These are phyloP conservation scores for Lepus americanus DNA, from an alignment of 2,113 vertebrate genomes.

Conservation along the genomic window DNA sequence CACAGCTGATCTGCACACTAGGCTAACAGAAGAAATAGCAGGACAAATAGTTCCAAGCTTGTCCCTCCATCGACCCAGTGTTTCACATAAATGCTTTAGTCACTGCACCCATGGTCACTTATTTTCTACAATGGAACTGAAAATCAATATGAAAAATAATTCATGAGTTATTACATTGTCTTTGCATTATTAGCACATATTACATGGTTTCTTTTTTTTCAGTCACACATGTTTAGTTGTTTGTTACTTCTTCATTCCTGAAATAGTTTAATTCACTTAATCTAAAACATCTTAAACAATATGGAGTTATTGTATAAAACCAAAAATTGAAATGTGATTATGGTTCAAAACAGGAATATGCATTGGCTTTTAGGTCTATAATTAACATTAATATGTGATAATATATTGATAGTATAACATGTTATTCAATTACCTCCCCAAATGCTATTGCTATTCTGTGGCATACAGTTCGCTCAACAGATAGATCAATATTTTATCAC, in stretches of 20 bases:
- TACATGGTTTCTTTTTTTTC: background rate
- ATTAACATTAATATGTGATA: background rate
- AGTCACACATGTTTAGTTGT: background rate
- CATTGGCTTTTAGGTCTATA: background rate
- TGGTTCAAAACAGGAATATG: background rate
- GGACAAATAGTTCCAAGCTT: background rate
- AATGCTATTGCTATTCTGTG: background rate
- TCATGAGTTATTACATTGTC: background rate
- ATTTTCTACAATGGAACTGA: conserved; percentile 55
- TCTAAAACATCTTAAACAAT: background rate
- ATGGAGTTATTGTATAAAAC: background rate
- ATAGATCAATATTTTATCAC: background rate
- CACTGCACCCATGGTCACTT: conserved; percentile 40
- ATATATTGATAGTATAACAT: background rate
- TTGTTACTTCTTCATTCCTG: background rate
- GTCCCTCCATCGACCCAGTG: background rate
- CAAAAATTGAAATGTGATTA: conserved; percentile 30
- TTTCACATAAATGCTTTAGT: conserved; percentile 60
- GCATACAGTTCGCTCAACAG: background rate
- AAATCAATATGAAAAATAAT: conserved; percentile 68
- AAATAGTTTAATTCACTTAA: conserved; percentile 35
- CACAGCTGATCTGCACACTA: background rate
- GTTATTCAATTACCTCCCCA: background rate
- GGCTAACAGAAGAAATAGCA: background rate
- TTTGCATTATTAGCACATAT: background rate